Conservation (phyloP, 2,888 invertebrate species). For the Dascillus cervinus region DNA sequence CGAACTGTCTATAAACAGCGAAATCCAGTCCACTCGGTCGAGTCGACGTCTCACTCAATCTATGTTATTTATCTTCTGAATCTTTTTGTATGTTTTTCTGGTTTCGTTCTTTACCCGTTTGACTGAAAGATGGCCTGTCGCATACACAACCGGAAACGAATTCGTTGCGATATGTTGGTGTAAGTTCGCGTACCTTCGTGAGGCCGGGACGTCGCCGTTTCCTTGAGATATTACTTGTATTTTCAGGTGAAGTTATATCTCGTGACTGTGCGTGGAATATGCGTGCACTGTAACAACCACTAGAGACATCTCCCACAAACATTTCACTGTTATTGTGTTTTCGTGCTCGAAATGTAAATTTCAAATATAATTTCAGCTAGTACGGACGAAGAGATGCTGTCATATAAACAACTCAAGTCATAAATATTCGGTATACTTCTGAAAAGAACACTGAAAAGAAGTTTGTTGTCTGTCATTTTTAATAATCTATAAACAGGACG, state of each 20-base stretch:
- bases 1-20: conserved; percentile 14
- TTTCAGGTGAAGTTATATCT: conserved; percentile 6
- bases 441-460: no score
- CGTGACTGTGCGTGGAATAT: conserved; percentile 10
- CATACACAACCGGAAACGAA: background rate
- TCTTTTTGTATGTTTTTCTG: conserved; percentile 20
- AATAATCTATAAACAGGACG: no score
- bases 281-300: conserved; percentile 11
- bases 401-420: conserved; percentile 13
- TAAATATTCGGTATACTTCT: no score
- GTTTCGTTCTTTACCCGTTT: conserved; percentile 11
- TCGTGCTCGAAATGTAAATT: conserved; percentile 16
- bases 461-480: no score
- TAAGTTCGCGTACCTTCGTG: conserved; percentile 5
- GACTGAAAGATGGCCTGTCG: conserved; percentile 10
- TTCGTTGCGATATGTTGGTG: background rate
- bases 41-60: conserved; percentile 25
- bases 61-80: conserved; percentile 26
- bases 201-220: no score
- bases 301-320: conserved; percentile 12
- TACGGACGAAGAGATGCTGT: conserved; percentile 13
- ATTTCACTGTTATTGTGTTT: conserved; percentile 15
- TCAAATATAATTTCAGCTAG: no score
- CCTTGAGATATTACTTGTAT: no score
- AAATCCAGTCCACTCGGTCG: conserved; percentile 21